These are phyloP conservation scores for Anthoscopus minutus DNA, from an alignment of 2,113 vertebrate genomes.

Conservation along the genomic window DNA sequence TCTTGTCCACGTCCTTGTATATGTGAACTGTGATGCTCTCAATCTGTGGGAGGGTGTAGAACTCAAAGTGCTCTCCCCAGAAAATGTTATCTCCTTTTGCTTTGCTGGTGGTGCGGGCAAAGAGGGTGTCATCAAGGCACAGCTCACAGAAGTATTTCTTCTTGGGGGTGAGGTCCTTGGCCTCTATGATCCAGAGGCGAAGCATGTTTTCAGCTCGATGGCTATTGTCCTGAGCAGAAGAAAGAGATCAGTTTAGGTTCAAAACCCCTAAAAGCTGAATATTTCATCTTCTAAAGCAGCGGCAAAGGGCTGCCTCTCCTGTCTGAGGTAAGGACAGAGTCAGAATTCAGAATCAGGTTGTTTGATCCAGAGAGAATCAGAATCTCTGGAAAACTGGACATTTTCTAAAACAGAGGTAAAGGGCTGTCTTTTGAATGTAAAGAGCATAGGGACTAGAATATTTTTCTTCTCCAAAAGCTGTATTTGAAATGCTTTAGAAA, in stretches of 20 bases:
- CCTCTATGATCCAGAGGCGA: slow-evolving; percentile 95
- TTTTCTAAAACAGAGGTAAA: neutral
- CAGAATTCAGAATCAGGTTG: neutral
- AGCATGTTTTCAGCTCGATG: slow-evolving; percentile 88
- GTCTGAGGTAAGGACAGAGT: neutral
- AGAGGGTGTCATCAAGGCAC: slow-evolving; percentile 93
- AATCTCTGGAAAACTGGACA: neutral
- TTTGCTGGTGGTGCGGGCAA: slow-evolving; percentile 96
- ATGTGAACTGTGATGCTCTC: slow-evolving; percentile 91
- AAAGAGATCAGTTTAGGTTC: neutral
- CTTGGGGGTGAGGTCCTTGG: slow-evolving; percentile 92
- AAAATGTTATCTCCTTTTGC: slow-evolving; percentile 90
- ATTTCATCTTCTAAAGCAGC: neutral
- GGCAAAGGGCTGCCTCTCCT: neutral
- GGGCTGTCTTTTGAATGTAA: neutral
- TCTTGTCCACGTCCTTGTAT: slow-evolving; percentile 93
- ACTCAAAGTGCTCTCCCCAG: slow-evolving; percentile 97
- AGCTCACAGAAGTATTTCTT: slow-evolving; percentile 98
- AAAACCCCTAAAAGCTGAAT: neutral
- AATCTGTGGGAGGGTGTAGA: slow-evolving; percentile 80
- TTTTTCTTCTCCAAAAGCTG: neutral
- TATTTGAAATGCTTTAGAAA: neutral
- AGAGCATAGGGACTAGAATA: neutral
- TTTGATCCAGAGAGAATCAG: neutral
- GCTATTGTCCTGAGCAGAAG: slow-evolving; percentile 85